A percentile compares a stretch with the other conserved stretches of the same genome.
phyloP scores from a whole-genome alignment of 2,888 invertebrate genomes.

The Drosophila parthenogenetica region DNA sequence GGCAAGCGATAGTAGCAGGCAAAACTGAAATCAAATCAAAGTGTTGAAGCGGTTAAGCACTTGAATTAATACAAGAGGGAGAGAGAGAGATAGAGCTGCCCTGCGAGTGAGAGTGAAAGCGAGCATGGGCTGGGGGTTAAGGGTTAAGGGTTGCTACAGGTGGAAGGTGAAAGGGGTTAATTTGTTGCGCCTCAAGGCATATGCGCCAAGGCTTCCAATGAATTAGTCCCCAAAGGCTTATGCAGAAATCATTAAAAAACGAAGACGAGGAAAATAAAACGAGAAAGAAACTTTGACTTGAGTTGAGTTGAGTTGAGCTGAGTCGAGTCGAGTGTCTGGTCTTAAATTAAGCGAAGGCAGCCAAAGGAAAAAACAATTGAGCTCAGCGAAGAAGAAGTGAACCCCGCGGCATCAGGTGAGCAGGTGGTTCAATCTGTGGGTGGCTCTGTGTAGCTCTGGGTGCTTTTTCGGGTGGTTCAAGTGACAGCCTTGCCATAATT shows the following conservation, averaged over 20 bases:
- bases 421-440: not conserved
- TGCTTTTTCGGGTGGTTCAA: constrained; percentile 51
- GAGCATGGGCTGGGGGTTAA: not conserved
- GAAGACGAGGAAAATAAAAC: not conserved
- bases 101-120: too few relatives aligned
- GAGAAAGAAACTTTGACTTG: constrained; percentile 9
- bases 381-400: constrained; percentile 13
- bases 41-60: constrained; percentile 80
- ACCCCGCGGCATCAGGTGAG: constrained; percentile 25
- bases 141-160: constrained; percentile 26
- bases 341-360: constrained; percentile 73
- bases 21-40: constrained; percentile 76
- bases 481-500: constrained; percentile 77
- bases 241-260: constrained; percentile 74
- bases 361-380: constrained; percentile 51
- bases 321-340: constrained; percentile 62
- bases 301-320: not conserved
- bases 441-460: constrained; percentile 7
- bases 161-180: constrained; percentile 68
- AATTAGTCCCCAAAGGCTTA: constrained; percentile 80
- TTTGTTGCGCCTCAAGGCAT: constrained; percentile 74
- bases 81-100: not conserved
- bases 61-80: constrained; percentile 35
- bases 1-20: constrained; percentile 22
- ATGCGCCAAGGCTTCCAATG: constrained; percentile 64